A percentile compares a stretch with the other conserved stretches of the same genome.
These are phyloP conservation scores for Crossaster papposus DNA, from an alignment of 53 echinoderm and acorn worm species.

Conservation along the genomic window DNA sequence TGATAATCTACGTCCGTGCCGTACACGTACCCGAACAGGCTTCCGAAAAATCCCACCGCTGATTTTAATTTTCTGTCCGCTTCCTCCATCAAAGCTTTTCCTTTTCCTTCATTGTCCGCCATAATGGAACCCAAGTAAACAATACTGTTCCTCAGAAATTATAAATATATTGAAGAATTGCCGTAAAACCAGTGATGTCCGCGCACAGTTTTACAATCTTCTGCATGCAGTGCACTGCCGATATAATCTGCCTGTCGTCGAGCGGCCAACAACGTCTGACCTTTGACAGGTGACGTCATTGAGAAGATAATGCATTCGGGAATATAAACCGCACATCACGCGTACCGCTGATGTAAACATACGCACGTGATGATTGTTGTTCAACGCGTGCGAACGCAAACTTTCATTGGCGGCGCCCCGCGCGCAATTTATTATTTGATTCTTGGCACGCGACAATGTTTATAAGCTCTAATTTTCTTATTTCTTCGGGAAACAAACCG, in stretches of 20 bases:
- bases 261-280: conserved; percentile 9
- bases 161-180: background rate
- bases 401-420: background rate
- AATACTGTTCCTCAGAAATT: background rate
- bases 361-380: conserved; percentile 57
- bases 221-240: no score
- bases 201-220: no score
- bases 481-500: background rate
- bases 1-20: no score
- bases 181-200: conserved; percentile 7
- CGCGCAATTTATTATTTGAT: background rate
- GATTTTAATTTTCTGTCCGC: conserved; percentile 95
- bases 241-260: conserved; percentile 25
- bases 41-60: conserved; percentile 84
- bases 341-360: conserved; percentile 63
- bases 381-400: background rate
- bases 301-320: conserved; percentile 29
- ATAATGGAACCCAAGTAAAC: conserved; percentile 39
- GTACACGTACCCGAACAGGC: conserved; percentile 87
- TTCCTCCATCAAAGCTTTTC: conserved; percentile 73
- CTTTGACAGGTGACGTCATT: conserved; percentile 59
- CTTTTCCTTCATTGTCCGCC: conserved; percentile 93
- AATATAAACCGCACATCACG: no score
- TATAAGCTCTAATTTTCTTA: background rate
- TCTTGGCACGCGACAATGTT: no score